Conservation (phyloP, 2,888 invertebrate species). For the Dolomedes plantarius region DNA sequence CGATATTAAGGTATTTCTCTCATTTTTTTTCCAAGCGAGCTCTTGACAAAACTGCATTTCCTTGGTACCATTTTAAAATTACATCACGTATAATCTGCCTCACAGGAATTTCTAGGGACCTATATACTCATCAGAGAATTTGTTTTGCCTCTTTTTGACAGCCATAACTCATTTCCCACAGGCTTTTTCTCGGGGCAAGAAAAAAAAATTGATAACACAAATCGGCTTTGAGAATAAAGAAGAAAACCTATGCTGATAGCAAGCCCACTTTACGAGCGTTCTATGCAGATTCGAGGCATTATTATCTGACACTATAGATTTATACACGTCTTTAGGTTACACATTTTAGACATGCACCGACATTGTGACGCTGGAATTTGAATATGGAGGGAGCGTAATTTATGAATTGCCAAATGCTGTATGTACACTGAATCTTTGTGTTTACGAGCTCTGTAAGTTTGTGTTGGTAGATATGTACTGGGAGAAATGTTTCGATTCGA, state of each 20-base stretch:
- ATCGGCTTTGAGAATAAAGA: conserved; percentile 39
- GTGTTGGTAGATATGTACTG: too few relatives aligned
- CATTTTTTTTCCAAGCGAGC: too few relatives aligned
- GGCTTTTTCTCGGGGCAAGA: background rate
- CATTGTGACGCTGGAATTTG: conserved; percentile 31
- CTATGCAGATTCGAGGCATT: conserved; percentile 56
- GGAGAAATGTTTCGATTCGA: too few relatives aligned
- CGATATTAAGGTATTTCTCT: too few relatives aligned
- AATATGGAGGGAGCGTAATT: background rate
- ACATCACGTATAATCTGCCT: too few relatives aligned
- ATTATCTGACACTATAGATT: conserved; percentile 35
- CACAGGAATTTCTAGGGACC: too few relatives aligned
- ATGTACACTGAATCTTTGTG: too few relatives aligned
- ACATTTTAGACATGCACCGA: conserved; percentile 24
- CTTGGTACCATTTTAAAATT: too few relatives aligned
- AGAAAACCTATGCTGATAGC: conserved; percentile 42
- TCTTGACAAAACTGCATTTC: too few relatives aligned
- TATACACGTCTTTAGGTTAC: conserved; percentile 26
- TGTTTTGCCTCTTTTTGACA: background rate
- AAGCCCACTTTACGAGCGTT: conserved; percentile 45
- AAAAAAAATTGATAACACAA: conserved; percentile 31
- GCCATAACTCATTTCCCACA: background rate
- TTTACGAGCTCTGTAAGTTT: too few relatives aligned
- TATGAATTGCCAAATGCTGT: background rate
- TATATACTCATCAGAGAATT: too few relatives aligned